Base-by-base conservation (phyloP, 2,888 invertebrate species). In the Nemapogon koenigi region DNA sequence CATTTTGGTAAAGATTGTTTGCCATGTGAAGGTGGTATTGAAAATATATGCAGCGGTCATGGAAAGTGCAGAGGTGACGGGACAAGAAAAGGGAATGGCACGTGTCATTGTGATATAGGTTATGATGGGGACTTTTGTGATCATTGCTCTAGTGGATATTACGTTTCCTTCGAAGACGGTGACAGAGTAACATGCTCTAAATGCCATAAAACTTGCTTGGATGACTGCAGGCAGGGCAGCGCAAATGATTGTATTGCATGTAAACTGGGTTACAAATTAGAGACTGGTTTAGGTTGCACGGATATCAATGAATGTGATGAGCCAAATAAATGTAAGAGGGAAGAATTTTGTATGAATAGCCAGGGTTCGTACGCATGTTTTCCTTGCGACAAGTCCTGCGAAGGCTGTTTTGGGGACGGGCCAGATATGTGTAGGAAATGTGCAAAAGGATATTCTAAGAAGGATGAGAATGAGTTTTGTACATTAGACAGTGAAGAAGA, bases 81-180 rank as follows among this genome's bases (percentile, higher is more conserved):
- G 0, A 96, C 95, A 0, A 81, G 97, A 29, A 92, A 92, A 63
- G 98, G 98, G 0, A 94, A 89, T 55, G 98, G 97, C 0, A 86
- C 88, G 43, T 98, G 98, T 58, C 70, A 83, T 10, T 98, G 97
- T 64, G 87, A 94, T 52, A 53, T 62, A 4, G 97, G 94, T 0
- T 97, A 97, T 59, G 54, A 62, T 0, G 95, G 95, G 1, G 82
- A 84, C 0, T 64, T 79, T 16, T 98, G 98, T 66, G 83, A 87
- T 38, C 68, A 81, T n/a, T 98, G 98, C 63, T 80, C 82, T 10
- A 58, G 69, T n/a, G 86, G 85, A 2, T 88, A 86, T 56, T 94
- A 88, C 59, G 79, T 85, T 50, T 81, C 90, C 0, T 91, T 89
- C 50, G 83, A 81, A 48, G 91, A 92, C 69, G 85, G 85, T 2